phyloP scores from a whole-genome alignment of 2,797 vertebrate species.

The Ceryle rudis region DNA sequence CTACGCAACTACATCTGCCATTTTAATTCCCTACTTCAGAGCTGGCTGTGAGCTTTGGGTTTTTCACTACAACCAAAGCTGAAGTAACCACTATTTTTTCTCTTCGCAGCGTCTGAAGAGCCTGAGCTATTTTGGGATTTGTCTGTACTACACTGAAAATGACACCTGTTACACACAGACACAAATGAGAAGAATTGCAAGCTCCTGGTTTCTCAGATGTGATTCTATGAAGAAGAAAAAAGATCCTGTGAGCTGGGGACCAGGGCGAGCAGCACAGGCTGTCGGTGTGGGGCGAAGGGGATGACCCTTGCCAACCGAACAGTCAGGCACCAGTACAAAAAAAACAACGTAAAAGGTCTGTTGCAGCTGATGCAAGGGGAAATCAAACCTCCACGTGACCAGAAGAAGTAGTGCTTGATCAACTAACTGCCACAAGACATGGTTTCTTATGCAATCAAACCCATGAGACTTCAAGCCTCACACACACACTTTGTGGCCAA shows the following conservation, averaged over 20 bases:
- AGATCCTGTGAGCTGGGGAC: neutral
- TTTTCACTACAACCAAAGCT: conserved; percentile 65
- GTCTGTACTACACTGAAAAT: conserved; percentile 74
- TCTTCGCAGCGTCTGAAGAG: conserved; percentile 60
- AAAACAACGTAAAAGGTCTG: neutral
- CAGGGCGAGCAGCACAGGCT: neutral
- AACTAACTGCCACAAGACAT: neutral
- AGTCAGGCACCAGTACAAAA: neutral
- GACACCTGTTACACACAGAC: conserved; percentile 73
- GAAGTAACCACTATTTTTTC: conserved; percentile 62
- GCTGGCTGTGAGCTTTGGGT: conserved; percentile 11
- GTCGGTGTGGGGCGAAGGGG: neutral
- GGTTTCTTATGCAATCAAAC: conserved; percentile 29
- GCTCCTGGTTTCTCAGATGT: neutral
- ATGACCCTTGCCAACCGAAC: neutral
- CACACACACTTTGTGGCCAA: neutral
- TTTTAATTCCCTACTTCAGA: conserved; percentile 41
- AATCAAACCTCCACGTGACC: conserved; percentile 21
- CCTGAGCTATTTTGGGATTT: conserved; percentile 73
- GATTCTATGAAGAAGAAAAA: neutral
- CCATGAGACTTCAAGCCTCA: neutral
- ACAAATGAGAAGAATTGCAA: conserved; percentile 47
- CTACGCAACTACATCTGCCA: conserved; percentile 20
- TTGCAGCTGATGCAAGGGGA: conserved; percentile 27
- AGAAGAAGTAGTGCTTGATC: conserved; percentile 10